Percentiles rank a stretch among this genome's conserved stretches.
These are phyloP conservation scores for Taphrorychus bicolor DNA, from an alignment of 2,888 invertebrate species.

Conservation along the genomic window DNA sequence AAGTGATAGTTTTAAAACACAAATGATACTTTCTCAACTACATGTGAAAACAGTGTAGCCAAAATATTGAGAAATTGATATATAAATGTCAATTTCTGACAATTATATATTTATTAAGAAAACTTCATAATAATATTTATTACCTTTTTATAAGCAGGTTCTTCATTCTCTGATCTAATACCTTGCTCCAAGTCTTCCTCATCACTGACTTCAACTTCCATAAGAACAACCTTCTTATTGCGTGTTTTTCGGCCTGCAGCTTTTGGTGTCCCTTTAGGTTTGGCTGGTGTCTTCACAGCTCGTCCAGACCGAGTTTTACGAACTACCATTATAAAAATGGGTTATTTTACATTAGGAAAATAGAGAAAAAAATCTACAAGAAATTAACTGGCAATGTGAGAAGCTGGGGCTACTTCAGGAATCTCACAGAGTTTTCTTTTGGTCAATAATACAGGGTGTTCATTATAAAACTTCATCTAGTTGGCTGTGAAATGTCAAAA, in stretches of 20 bases:
- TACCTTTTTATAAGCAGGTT: conserved; percentile 39
- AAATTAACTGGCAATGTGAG: no score
- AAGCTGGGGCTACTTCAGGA: no score
- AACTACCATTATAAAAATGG: conserved; percentile 52
- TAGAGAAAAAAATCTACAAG: no score
- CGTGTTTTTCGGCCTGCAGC: conserved; percentile 55
- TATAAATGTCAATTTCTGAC: background rate
- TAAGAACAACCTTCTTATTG: conserved; percentile 57
- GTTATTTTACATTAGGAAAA: background rate
- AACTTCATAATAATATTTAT: background rate
- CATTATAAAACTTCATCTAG: no score
- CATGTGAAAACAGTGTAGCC: no score
- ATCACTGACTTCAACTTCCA: conserved; percentile 62
- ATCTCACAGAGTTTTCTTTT: no score
- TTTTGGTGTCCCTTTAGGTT: conserved; percentile 47
- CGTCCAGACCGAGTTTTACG: conserved; percentile 68
- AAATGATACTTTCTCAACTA: no score
- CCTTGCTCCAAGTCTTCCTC: conserved; percentile 51
- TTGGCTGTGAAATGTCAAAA: no score
- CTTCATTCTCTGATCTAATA: conserved; percentile 19
- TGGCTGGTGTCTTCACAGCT: conserved; percentile 52
- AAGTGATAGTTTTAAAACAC: no score
- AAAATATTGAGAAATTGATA: background rate
- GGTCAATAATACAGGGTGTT: no score
- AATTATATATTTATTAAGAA: background rate